These are phyloP conservation scores for Epiperipatus broadwayi DNA, from an alignment of 2,888 invertebrate genomes.

Conservation along the genomic window DNA sequence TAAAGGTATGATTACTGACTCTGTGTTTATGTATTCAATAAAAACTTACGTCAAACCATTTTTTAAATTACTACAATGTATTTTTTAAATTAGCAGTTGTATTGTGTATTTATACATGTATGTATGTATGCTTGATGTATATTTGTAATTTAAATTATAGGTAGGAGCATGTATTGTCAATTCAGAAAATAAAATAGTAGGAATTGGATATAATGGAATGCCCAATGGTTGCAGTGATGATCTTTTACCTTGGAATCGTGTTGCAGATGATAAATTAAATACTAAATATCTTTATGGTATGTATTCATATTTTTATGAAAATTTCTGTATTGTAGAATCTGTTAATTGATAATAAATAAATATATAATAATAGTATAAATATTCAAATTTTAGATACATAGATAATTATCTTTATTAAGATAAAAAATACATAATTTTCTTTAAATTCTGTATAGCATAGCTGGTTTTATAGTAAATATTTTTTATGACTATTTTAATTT, in stretches of 20 bases:
- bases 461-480: too few relatives aligned
- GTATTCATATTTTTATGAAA: too few relatives aligned
- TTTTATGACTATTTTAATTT: too few relatives aligned
- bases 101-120: neutral
- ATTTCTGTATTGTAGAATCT: too few relatives aligned
- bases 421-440: conserved; percentile 4
- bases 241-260: conserved; percentile 68
- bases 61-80: too few relatives aligned
- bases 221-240: conserved; percentile 74
- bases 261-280: conserved; percentile 38
- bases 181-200: conserved; percentile 62
- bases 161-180: conserved; percentile 83
- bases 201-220: conserved; percentile 93
- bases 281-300: conserved; percentile 70
- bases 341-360: too few relatives aligned
- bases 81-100: too few relatives aligned
- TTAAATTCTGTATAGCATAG: too few relatives aligned
- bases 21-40: too few relatives aligned
- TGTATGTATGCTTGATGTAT: neutral
- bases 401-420: neutral
- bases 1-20: too few relatives aligned
- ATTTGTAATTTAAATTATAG: conserved; percentile 19
- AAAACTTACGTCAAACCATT: too few relatives aligned
- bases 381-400: neutral
- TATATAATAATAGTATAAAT: neutral